Base-by-base conservation (phyloP, 2,113 vertebrate species). In the Chloebia gouldiae region DNA sequence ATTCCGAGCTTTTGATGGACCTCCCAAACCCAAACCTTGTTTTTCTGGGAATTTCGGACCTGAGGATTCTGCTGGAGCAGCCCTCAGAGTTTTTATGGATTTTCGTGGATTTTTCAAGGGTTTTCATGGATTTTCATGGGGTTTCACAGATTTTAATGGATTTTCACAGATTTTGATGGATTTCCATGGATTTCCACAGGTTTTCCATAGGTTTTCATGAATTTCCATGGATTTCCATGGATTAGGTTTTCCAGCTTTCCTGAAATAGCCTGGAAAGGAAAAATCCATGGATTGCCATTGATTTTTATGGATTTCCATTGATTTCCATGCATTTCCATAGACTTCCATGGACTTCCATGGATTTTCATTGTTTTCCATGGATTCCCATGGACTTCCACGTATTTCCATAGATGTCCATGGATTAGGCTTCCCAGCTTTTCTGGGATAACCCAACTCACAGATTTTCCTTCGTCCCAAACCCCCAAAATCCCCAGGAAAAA, bases 221-320 rank as follows among this genome's bases (percentile, higher is more conserved):
- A 3, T 25, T 49, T 25, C 13, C 49, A 50, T 25, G 49, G 7
- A 20, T 22, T 47, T 47, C 45, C 45, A 47, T 47, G 45, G 4
- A 6, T 23, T 40, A 40, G 40, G 40, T 40, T 13, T 40, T 40
- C 40, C 40, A 40, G 12, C 11, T 40, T 40, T 40, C 40, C 40
- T 40, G 40, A 40, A 14, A 40, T 40, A 13, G 13, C 40, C 12
- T 40, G 40, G 40, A 12, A 40, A 40, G 40, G 40, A 40, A 40
- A 40, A 14, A 40, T 40, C 40, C 20, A 47, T 47, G 21, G 4
- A 0, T 35, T 57, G 35, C 1, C 19, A 8, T 8, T 13, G 3
- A 0, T 42, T 31, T 31, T 7, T 12, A 18, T 6, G 8, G 3
- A 0, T 7, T 33, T 12, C 2, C 31, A 15, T 28, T 2, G 1